A percentile compares a stretch with the other conserved stretches of the same genome.
Conservation (phyloP, 2,888 invertebrate genomes). For the Oxyscelio sp. region DNA sequence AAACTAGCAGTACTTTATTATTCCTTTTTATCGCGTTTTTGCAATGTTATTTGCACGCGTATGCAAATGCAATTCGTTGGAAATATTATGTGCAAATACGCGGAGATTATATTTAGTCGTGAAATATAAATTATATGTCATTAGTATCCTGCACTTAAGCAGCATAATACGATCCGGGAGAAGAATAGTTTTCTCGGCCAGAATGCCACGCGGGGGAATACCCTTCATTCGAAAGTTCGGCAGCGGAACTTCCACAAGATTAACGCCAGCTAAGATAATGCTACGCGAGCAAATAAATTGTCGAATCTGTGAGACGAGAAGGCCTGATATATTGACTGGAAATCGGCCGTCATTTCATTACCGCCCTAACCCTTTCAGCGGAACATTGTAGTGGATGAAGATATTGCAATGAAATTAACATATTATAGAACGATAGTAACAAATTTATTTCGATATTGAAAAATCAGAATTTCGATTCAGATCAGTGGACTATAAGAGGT, state of each 20-base stretch:
- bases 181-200: constrained; percentile 48
- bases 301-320: constrained; percentile 64
- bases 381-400: no score
- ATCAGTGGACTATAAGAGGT: no score
- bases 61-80: no score
- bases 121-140: constrained; percentile 42
- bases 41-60: no score
- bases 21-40: no score
- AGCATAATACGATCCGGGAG: constrained; percentile 35
- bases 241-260: constrained; percentile 55
- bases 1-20: no score
- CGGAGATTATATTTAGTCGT: constrained; percentile 7
- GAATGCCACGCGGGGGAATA: constrained; percentile 59
- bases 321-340: constrained; percentile 58
- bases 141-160: constrained; percentile 42
- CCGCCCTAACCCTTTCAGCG: no score
- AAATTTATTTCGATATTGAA: no score
- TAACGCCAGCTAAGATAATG: constrained; percentile 60
- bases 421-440: no score
- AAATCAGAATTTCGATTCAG: no score
- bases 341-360: constrained; percentile 53
- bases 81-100: no score
- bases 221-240: constrained; percentile 56
- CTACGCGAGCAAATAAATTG: constrained; percentile 68
- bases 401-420: no score